phyloP scores from a whole-genome alignment of 2,797 vertebrate species.

The Hippocampus kuda region DNA sequence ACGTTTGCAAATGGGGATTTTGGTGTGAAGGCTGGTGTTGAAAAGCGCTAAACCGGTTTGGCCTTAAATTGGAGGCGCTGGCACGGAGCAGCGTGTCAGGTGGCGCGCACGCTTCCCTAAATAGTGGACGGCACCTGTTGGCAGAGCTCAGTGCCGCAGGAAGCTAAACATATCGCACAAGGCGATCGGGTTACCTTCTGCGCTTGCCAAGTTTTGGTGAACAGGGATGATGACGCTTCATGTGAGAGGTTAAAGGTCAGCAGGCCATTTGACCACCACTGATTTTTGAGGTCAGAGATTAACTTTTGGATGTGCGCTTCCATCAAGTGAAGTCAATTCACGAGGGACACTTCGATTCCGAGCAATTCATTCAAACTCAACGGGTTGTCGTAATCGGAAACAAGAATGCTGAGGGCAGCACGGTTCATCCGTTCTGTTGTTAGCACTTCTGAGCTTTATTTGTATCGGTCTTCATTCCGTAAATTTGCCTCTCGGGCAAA shows the following conservation, averaged over 20 bases:
- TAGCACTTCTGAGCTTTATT: no score
- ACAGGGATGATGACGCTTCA: no score
- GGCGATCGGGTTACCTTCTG: conserved; percentile 24
- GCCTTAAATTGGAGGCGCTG: not conserved
- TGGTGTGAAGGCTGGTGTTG: no score
- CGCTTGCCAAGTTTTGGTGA: not conserved
- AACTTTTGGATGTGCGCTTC: not conserved
- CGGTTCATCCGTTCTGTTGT: no score
- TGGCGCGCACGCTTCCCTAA: conserved; percentile 33
- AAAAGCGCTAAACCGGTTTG: not conserved
- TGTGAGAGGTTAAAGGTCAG: not conserved
- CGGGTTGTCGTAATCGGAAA: no score
- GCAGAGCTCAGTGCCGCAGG: conserved; percentile 34
- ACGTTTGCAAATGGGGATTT: no score
- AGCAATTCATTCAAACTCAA: no score
- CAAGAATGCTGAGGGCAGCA: no score
- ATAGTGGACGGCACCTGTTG: conserved; percentile 57
- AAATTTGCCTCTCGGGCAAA: no score
- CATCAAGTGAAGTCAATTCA: not conserved
- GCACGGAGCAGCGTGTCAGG: not conserved
- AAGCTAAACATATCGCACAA: conserved; percentile 43
- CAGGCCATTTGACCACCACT: not conserved
- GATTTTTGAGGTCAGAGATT: not conserved
- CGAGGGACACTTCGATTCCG: not conserved
- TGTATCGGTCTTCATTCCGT: no score